Conservation (phyloP, 2,888 invertebrate species). For the Biston betularia region DNA sequence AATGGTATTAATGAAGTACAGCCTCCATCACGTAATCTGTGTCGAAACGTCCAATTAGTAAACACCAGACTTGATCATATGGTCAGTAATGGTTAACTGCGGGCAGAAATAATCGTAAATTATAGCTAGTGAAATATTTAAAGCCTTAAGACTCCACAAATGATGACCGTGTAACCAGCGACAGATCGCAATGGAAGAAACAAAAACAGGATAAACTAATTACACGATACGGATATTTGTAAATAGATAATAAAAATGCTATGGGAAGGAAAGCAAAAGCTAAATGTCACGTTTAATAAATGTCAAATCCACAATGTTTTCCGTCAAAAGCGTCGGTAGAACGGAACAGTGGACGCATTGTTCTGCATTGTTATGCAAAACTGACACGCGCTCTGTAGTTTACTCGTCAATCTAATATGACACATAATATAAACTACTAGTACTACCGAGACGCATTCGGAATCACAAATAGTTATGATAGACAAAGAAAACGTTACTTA, state of each 20-base stretch:
- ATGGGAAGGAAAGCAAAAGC: constrained; percentile 28
- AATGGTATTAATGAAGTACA: constrained; percentile 50
- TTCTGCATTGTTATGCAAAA: constrained; percentile 71
- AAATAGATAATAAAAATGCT: constrained; percentile 40
- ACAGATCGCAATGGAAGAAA: constrained; percentile 42
- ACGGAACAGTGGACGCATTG: constrained; percentile 58
- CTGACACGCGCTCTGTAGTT: constrained; percentile 62
- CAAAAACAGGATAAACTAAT: constrained; percentile 44
- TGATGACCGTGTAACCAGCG: constrained; percentile 45
- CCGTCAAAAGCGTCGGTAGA: constrained; percentile 51
- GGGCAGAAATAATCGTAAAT: constrained; percentile 41
- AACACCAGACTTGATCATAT: constrained; percentile 49
- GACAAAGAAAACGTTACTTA: constrained; percentile 46
- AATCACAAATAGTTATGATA: constrained; percentile 50
- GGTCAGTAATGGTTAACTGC: constrained; percentile 51
- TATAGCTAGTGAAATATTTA: constrained; percentile 29
- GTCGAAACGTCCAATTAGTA: constrained; percentile 57
- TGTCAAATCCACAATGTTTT: constrained; percentile 49
- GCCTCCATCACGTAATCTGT: constrained; percentile 54
- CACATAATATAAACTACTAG: constrained; percentile 60
- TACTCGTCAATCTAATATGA: constrained; percentile 64
- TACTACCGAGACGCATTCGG: constrained; percentile 48
- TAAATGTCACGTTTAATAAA: constrained; percentile 31
- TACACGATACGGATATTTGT: constrained; percentile 42
- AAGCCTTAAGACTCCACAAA: constrained; percentile 29